Evolutionary conservation across 2,113 vertebrate genomes (phyloP).

Genomic region (Phalacrocorax carbo): DNA sequence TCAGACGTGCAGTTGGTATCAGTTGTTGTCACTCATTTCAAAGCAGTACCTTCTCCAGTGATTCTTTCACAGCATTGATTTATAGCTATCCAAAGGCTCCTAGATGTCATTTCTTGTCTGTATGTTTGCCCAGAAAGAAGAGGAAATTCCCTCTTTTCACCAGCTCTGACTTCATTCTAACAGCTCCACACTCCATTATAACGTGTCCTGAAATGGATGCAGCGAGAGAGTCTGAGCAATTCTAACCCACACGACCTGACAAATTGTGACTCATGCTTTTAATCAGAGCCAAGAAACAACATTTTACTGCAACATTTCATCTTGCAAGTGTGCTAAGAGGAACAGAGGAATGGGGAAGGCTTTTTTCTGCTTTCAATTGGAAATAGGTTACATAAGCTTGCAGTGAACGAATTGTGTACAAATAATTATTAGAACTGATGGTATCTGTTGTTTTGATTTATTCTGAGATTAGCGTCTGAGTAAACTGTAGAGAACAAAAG

Average conservation of each 20-base stretch:
- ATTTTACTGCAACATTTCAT: constrained; percentile 17
- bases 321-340: not conserved
- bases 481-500: not conserved
- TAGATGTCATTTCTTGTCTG: not conserved
- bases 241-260: not conserved
- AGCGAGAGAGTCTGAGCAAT: not conserved
- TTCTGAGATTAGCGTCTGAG: not conserved
- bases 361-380: constrained; percentile 7
- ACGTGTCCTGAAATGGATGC: not conserved
- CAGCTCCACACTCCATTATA: not conserved
- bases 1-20: not conserved
- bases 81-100: not conserved
- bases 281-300: constrained; percentile 42
- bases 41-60: not conserved
- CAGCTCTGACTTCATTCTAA: not conserved
- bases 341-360: not conserved
- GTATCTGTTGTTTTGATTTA: not conserved
- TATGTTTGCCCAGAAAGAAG: not conserved
- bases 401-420: not conserved
- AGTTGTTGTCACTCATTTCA: not conserved
- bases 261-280: constrained; percentile 58
- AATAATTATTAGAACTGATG: constrained; percentile 6
- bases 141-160: constrained; percentile 30
- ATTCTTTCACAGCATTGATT: not conserved
- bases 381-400: not conserved